Evolutionary conservation across 37 sponge, comb jelly and placozoan species (phyloP), one percentile per base, ranked within the genome.

Genomic region (Haliclona indistincta): DNA sequence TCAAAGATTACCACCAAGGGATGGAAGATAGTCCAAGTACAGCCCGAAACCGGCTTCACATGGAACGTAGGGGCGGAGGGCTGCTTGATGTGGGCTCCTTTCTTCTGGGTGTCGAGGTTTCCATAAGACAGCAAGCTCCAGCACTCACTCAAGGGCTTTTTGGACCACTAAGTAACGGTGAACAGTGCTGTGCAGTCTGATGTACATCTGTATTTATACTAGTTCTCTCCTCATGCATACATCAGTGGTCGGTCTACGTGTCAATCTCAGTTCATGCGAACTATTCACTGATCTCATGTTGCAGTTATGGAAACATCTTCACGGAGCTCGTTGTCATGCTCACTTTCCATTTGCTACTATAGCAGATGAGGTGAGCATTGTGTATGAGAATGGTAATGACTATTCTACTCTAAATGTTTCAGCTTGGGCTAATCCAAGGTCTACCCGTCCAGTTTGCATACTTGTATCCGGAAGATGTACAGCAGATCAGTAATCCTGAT

Each of bases 151-250:
- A 71, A 49, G 90, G 86, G 7, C 64, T 93, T 11, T 85, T 88
- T 80, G 94, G 82, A 2, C 94, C 94, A 7, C 74, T 93, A 17
- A 78, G 82, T 10, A 89, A 93, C 38, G 79, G 94, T 93, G 53
- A 44, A 62, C 29, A 13, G 2, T 25, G 47, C 8, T 17, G 34
- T 15, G 13, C 13, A 13, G 13, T 13, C 8, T 47, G 13, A 47
- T 47, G 47, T 68, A 43, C 43, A 40, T 68, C 25, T 38, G 40
- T 74, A 39, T 11, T 56, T 2, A 19, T 38, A 1, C 49, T 47
- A 54, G 15, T 8, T 6, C 1, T 68, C 42, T 2, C 2, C 17
- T 68, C 10, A 17, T 40, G 3, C 33, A 40, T n/a, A n/a, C n/a
- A n/a, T 39, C 76, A 93, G 94, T 84, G 63, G 94, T 79, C 15